A percentile compares a stretch with the other conserved stretches of the same genome.
Conservation (phyloP, 2,797 vertebrate species). For the Ptychadena robeensis region DNA sequence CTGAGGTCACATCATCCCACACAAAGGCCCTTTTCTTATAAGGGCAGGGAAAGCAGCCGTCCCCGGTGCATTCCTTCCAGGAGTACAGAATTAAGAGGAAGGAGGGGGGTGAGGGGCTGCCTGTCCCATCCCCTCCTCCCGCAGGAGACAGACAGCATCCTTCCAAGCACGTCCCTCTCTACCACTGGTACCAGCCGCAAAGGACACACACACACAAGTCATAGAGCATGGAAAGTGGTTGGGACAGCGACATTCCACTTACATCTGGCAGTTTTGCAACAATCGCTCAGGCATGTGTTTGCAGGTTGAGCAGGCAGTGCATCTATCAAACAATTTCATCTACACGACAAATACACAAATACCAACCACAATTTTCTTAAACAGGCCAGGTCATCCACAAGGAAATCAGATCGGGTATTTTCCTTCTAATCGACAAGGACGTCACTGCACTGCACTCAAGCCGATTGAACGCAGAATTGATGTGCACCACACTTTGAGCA, state of each 20-base stretch:
- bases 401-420: too few relatives aligned
- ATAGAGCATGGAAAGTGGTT: not conserved
- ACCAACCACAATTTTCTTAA: too few relatives aligned
- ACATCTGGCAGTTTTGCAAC: not conserved
- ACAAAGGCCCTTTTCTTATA: constrained; percentile 63
- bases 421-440: too few relatives aligned
- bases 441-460: too few relatives aligned
- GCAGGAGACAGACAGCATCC: constrained; percentile 13
- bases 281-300: not conserved
- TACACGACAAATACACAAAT: too few relatives aligned
- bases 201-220: not conserved
- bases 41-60: constrained; percentile 51
- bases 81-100: constrained; percentile 27
- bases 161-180: constrained; percentile 65
- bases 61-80: constrained; percentile 62
- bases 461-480: too few relatives aligned
- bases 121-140: constrained; percentile 62
- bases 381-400: too few relatives aligned
- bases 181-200: constrained; percentile 29
- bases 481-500: too few relatives aligned
- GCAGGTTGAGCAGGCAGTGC: too few relatives aligned
- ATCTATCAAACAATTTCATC: too few relatives aligned
- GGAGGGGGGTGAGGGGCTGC: constrained; percentile 47
- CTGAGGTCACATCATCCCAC: constrained; percentile 50
- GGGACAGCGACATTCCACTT: too few relatives aligned